Evolutionary conservation across 2,888 invertebrate genomes (phyloP), one percentile per base, ranked within the genome.

Genomic region (Amphiduros pacificus): DNA sequence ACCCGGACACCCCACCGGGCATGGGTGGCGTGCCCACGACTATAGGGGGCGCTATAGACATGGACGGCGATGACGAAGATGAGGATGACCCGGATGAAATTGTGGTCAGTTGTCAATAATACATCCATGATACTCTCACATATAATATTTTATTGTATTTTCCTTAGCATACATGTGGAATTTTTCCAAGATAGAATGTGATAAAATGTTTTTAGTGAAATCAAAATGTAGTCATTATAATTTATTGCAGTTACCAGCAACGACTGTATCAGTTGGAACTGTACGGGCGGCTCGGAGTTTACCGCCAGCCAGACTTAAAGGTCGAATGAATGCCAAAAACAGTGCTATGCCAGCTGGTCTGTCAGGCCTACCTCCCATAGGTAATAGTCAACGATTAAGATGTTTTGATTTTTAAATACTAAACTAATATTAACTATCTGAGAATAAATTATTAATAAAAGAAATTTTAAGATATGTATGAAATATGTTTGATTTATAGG

Each of bases 301-400:
- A 20, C 24, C 40, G 24, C 62, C 65, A 1, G 52, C 54, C 48
- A 32, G 65, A 9, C 55, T 65, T 11, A 59, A 53, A 28, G 41
- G 41, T 20, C 29, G 59, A 32, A n/a, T 59, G 5, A 32, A 27
- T 14, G 59, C 51, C 17, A 59, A 59, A 28, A n/a, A n/a, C n/a
- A n/a, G n/a, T n/a, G n/a, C n/a, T n/a, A n/a, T n/a, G n/a, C n/a
- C n/a, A n/a, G 40, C 53, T 11, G 53, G 41, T 9, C 22, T 59
- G 22, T 40, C 59, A 17, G 29, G 36, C 3, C 41, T 60, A 14
- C 60, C 60, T 14, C 60, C 58, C 5, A 36, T 58, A 3, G 58
- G 58, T 26, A 31, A 69, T 66, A 55, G 62, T 64, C 11, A 56
- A 52, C 4, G 11, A 71, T 69, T n/a, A n/a, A n/a, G n/a, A n/a